Evolutionary conservation across 2,113 vertebrate species (phyloP).

Genomic region (Nipponia nippon): DNA sequence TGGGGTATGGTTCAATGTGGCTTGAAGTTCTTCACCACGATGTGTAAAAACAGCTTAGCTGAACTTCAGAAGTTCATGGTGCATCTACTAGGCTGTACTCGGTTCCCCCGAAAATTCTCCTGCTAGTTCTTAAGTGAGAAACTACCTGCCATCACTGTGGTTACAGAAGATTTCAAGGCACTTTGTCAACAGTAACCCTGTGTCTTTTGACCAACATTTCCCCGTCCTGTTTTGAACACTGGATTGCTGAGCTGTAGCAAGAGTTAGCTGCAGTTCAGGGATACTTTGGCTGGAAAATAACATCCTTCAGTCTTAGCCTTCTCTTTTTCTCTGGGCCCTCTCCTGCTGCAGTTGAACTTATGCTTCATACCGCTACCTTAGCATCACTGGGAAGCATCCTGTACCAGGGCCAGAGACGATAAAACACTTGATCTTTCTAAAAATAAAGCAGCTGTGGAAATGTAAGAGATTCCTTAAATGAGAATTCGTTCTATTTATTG

Average conservation of each 20-base stretch:
- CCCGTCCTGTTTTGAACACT: not conserved
- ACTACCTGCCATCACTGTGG: fast-evolving
- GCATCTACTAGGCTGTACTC: not conserved
- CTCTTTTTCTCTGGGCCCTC: not conserved
- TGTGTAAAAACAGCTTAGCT: not conserved
- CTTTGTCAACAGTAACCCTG: not conserved
- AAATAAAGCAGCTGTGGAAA: not conserved
- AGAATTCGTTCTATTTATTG: not conserved
- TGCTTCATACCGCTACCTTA: not conserved
- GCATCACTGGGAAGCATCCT: not conserved
- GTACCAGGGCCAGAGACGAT: not conserved
- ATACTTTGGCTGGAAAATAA: not conserved
- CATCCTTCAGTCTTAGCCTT: not conserved
- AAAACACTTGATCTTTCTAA: not conserved
- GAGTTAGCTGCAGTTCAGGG: not conserved
- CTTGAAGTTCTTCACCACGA: not conserved
- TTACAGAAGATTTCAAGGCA: not conserved
- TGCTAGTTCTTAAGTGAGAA: not conserved
- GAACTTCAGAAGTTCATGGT: not conserved
- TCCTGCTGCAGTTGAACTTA: not conserved
- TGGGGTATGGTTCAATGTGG: not conserved
- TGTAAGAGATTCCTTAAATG: not conserved
- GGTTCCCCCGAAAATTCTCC: not conserved
- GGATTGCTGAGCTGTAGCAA: not conserved
- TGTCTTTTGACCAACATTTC: not conserved